Evolutionary conservation across 2,113 vertebrate species (phyloP).

Genomic region (Indri indri): DNA sequence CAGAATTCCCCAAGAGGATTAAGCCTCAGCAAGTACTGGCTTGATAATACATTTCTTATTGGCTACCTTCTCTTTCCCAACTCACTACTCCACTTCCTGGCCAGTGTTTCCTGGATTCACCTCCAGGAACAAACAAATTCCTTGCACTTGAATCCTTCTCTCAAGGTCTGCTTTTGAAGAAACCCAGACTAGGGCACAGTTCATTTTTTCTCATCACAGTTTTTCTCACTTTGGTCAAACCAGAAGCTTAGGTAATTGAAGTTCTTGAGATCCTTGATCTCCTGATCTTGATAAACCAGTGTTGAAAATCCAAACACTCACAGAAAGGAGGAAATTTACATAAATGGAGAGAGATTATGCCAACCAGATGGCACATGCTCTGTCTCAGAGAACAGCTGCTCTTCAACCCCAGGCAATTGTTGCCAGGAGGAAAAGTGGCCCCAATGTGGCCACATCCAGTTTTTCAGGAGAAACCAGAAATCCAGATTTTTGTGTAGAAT

Average conservation of each 20-base stretch:
- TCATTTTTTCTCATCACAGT: background rate
- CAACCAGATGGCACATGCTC: constrained; percentile 64
- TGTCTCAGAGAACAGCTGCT: constrained; percentile 59
- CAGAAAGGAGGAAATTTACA: constrained; percentile 54
- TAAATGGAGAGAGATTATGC: constrained; percentile 52
- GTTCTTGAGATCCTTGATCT: background rate
- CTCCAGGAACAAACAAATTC: background rate
- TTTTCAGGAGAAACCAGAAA: constrained; percentile 53
- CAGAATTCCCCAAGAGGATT: background rate
- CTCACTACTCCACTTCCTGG: background rate
- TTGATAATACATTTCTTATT: background rate
- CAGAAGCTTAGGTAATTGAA: constrained; percentile 48
- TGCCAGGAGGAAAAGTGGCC: constrained; percentile 34
- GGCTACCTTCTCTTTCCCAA: background rate
- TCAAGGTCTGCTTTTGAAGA: background rate
- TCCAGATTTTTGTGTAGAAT: constrained; percentile 49
- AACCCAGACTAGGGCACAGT: background rate
- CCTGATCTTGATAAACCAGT: background rate
- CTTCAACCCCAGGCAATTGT: constrained; percentile 36
- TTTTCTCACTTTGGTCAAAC: constrained; percentile 48
- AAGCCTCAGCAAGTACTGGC: background rate
- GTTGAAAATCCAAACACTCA: constrained; percentile 53
- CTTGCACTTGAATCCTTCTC: background rate
- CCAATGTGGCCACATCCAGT: constrained; percentile 12
- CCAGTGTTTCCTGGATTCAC: background rate